Evolutionary conservation across 2,797 vertebrate genomes (phyloP), one percentile per base, ranked within the genome.

Genomic region (Myotis pilosus): DNA sequence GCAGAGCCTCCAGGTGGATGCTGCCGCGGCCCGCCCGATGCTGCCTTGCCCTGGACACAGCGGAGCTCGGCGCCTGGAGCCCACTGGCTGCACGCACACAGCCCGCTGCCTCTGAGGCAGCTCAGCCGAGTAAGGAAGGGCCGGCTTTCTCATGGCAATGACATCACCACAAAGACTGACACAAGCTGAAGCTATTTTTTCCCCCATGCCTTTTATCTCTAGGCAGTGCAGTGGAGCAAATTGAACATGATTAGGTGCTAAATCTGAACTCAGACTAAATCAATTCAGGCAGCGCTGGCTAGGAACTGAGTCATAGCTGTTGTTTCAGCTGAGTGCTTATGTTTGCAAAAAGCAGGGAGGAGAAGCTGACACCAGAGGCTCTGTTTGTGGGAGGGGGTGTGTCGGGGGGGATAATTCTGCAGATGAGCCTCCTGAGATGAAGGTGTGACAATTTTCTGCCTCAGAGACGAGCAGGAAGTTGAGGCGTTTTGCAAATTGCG

Each of bases 151-250:
- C 98, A 92, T 72, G 96, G 98, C 98, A 98, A 98, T 99, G 98
- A 99, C 99, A 99, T 99, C 99, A 99, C 97, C 98, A 93, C 97
- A 92, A 95, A 97, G 97, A 98, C 98, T 98, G 98, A 98, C 98
- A 98, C 94, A 96, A 98, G 97, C 98, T 89, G 97, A 91, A 98
- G 97, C 97, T 98, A 89, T 97, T 96, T 96, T 83, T 86, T 57
- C 38, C 36, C 87, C 84, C 95, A 96, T 97, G 97, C 97, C 97
- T 98, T 98, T 98, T 98, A 98, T 98, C 98, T 98, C 98, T 97
- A 98, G 98, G 98, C 98, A 98, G 98, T 97, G 97, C 98, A 98
- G 98, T 96, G 97, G 97, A 98, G 98, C 98, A 98, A 98, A 98
- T 97, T 98, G 98, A 98, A 98, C 98, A 98, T 98, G 98, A 98